phyloP scores from a whole-genome alignment of 1,140 invertebrate genomes.

The Pollicipes pollicipes region DNA sequence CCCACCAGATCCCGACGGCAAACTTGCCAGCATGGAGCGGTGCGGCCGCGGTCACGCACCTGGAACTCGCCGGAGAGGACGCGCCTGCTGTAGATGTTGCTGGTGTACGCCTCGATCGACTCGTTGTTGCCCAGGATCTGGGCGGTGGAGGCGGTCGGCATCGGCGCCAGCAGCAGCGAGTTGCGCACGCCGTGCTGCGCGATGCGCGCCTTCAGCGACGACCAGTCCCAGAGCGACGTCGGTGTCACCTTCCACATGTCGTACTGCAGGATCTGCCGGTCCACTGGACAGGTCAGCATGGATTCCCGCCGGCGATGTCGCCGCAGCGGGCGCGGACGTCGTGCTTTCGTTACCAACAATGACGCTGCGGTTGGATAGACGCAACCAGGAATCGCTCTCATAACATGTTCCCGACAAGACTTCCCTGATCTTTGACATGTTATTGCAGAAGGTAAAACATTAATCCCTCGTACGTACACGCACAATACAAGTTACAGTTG shows the following conservation, averaged over 20 bases:
- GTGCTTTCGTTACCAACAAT: no score
- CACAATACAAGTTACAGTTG: no score
- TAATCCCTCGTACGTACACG: no score
- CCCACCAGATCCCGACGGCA: no score
- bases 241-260: constrained; percentile 96
- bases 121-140: constrained; percentile 99
- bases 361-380: neutral
- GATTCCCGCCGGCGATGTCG: no score
- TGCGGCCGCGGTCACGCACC: constrained; percentile 30
- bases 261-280: constrained; percentile 69
- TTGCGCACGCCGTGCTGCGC: constrained; percentile 81
- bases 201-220: constrained; percentile 63
- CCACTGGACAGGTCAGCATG: constrained; percentile 7
- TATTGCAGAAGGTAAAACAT: no score
- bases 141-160: constrained; percentile 98
- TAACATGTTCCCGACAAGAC: no score
- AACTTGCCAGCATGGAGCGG: no score
- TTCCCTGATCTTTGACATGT: no score
- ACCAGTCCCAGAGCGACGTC: constrained; percentile 79
- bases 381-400: no score
- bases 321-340: no score
- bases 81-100: constrained; percentile 85
- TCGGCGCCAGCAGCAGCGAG: constrained; percentile 84
- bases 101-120: constrained; percentile 94
- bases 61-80: constrained; percentile 80